A percentile compares a stretch with the other conserved stretches of the same genome.
Evolutionary conservation across 2,113 vertebrate species (phyloP).

Genomic region (Pontoporia blainvillei): DNA sequence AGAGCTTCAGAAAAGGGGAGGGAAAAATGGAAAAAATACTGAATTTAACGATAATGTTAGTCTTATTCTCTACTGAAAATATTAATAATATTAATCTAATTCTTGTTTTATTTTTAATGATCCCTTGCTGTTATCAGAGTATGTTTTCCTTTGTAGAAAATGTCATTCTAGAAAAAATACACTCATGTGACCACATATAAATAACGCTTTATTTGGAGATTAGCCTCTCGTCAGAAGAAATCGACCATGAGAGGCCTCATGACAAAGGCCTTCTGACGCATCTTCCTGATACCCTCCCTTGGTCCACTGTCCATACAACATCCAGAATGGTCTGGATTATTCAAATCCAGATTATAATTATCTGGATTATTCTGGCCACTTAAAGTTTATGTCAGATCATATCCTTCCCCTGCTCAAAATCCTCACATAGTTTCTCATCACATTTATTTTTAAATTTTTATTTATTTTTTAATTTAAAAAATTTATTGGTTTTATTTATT

Average conservation of each 20-base stretch:
- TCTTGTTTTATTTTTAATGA: slow-evolving; percentile 2
- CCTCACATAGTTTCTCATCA: not conserved
- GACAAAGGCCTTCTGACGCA: not conserved
- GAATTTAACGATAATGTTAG: not conserved
- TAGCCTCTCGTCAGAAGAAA: not conserved
- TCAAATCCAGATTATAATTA: not conserved
- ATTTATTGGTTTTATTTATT: too few relatives aligned
- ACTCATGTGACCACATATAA: not conserved
- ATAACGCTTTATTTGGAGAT: not conserved
- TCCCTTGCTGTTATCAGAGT: not conserved
- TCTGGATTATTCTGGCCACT: not conserved
- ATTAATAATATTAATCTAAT: not conserved
- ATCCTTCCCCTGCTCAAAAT: not conserved
- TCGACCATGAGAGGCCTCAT: not conserved
- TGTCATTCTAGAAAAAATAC: not conserved
- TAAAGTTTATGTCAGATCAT: not conserved
- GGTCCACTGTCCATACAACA: not conserved
- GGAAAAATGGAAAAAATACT: not conserved
- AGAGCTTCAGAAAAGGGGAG: not conserved
- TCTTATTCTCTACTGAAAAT: slow-evolving; percentile 4
- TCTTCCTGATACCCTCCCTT: not conserved
- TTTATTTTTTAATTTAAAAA: too few relatives aligned
- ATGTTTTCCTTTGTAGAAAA: slow-evolving; percentile 3
- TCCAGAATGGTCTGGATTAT: not conserved
- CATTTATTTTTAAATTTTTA: not conserved